phyloP scores from a whole-genome alignment of 1,140 invertebrate species.

The Cataglyphis hispanica region DNA sequence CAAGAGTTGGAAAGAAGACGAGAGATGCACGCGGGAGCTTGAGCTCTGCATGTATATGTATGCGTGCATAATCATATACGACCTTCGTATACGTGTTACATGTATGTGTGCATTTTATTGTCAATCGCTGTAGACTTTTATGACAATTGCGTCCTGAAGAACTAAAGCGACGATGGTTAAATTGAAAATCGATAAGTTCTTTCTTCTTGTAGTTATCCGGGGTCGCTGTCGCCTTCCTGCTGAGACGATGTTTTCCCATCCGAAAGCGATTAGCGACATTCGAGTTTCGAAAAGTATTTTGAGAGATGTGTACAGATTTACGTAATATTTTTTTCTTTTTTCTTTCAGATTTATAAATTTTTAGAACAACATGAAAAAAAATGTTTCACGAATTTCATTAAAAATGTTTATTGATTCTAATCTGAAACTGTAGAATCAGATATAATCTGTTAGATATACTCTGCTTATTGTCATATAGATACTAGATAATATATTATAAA shows the following conservation, averaged over 20 bases:
- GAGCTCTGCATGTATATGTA: background rate
- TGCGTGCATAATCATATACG: background rate
- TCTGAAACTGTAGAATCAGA: background rate
- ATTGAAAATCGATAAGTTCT: slow-evolving; percentile 76
- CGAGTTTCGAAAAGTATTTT: slow-evolving; percentile 24
- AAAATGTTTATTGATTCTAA: background rate
- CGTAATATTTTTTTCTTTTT: background rate
- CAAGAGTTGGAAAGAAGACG: background rate
- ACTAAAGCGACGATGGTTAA: slow-evolving; percentile 66
- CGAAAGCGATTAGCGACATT: slow-evolving; percentile 26
- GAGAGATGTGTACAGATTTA: background rate
- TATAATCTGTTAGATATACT: background rate
- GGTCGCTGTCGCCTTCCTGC: background rate
- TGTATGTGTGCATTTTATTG: no score
- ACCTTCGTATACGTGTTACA: background rate
- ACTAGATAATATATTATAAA: background rate
- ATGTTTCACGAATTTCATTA: background rate
- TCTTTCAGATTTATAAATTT: background rate
- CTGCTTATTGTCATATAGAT: no score
- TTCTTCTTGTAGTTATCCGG: slow-evolving; percentile 51
- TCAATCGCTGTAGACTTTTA: slow-evolving; percentile 6
- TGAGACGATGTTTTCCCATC: background rate
- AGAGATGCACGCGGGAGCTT: background rate
- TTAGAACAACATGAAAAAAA: background rate
- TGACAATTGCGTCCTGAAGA: slow-evolving; percentile 45